Base-by-base conservation (phyloP, 2,888 invertebrate genomes). In the Aplocera efformata region DNA sequence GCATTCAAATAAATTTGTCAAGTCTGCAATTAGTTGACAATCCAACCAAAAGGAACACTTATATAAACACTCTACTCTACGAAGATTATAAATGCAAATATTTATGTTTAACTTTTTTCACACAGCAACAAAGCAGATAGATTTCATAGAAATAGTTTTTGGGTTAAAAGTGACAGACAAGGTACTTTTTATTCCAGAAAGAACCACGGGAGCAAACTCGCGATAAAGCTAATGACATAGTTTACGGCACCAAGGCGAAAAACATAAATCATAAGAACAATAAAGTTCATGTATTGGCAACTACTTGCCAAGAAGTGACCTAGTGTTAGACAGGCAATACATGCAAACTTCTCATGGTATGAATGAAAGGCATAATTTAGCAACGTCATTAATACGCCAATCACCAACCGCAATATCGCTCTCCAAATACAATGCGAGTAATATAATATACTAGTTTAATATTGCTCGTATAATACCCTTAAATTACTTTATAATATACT, bases 321-420 rank as follows among this genome's bases (percentile, higher is more conserved):
- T 72, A 81, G 67, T 77, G 75, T 71, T 73, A 75, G 69, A 75
- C 71, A 76, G 69, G 79, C 71, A 71, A 76, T 74, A 79, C 66
- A 63, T 75, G 74, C 71, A 76, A 17, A 74, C 67, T 79, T 83
- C 82, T 78, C 84, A 84, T 80, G 75, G 80, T 82, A 77, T 79
- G 72, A 81, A 82, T 79, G 81, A 81, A 82, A 81, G 78, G 79
- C 79, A 79, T 81, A 82, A 78, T 83, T 80, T 82, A 78, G 82
- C 79, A 84, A 83, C 79, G 53, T 72, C 65, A 79, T 72, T 54
- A 77, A 75, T 73, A 75, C 73, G 67, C 78, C 82, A 84, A 83
- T 83, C 82, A 79, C 75, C 76, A 70, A 75, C 72, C 73, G 75
- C 73, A 72, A 75, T 83, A 79, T 79, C 74, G 81, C 77, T 76